These are phyloP conservation scores for Antigone vipio DNA, from an alignment of 2,113 vertebrate genomes.

Conservation along the genomic window DNA sequence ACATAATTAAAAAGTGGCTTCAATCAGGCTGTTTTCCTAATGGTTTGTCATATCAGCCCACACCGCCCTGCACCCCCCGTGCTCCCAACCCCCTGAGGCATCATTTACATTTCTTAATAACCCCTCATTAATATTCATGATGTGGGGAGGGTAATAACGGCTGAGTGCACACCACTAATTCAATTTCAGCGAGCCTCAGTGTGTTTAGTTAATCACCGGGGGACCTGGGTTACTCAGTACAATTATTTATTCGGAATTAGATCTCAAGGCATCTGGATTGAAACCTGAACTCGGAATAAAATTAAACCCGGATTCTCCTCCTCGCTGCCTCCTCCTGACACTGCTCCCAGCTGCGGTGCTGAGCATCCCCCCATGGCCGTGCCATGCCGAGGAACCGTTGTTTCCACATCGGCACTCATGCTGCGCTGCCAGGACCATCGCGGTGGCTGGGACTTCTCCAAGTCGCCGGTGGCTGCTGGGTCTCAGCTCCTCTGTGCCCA, in stretches of 20 bases:
- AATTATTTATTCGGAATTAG: conserved; percentile 85
- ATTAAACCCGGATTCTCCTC: conserved; percentile 57
- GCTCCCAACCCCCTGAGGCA: conserved; percentile 68
- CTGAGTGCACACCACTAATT: conserved; percentile 77
- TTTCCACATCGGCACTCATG: fast-evolving
- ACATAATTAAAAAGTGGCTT: conserved; percentile 74
- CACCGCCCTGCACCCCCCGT: background rate
- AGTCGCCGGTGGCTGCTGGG: fast-evolving
- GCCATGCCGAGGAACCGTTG: background rate
- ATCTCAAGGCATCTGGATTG: conserved; percentile 74
- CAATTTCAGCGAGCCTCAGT: conserved; percentile 76
- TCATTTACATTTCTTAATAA: conserved; percentile 83
- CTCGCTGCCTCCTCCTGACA: background rate
- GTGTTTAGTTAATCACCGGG: conserved; percentile 82
- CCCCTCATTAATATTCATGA: conserved; percentile 80
- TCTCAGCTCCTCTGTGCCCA: background rate
- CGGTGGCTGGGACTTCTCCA: background rate
- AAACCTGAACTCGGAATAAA: conserved; percentile 65
- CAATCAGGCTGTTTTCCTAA: conserved; percentile 67
- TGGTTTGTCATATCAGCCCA: conserved; percentile 64
- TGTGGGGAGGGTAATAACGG: conserved; percentile 70
- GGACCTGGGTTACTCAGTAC: conserved; percentile 74
- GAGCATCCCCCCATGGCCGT: background rate
- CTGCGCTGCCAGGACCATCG: fast-evolving
- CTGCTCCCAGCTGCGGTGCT: background rate